A percentile compares a stretch with the other conserved stretches of the same genome.
Conservation (phyloP, 2,888 invertebrate genomes). For the Scaptomyza tumidula region DNA sequence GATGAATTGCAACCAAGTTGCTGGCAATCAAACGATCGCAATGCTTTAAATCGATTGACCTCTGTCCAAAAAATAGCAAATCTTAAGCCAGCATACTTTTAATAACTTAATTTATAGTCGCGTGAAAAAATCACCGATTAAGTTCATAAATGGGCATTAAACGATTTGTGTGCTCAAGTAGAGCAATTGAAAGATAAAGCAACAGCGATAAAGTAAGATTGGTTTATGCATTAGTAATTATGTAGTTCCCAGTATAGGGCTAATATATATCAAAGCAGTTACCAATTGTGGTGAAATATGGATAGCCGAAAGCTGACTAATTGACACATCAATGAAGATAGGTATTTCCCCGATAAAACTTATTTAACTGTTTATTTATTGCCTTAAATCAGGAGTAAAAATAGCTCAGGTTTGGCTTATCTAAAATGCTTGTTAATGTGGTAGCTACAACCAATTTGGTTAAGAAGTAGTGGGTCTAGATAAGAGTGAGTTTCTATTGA, state of each 20-base stretch:
- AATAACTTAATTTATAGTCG: slow-evolving; percentile 46
- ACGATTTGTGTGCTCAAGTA: slow-evolving; percentile 59
- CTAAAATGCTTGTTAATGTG: neutral
- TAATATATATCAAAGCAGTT: slow-evolving; percentile 9
- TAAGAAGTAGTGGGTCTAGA: slow-evolving; percentile 15
- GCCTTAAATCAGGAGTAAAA: neutral
- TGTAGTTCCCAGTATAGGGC: neutral
- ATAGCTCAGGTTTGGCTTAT: neutral
- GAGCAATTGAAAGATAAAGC: slow-evolving; percentile 60
- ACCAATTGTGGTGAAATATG: slow-evolving; percentile 48
- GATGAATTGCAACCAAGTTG: slow-evolving; percentile 61
- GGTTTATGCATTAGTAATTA: slow-evolving; percentile 34
- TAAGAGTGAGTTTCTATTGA: slow-evolving; percentile 23
- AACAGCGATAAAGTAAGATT: slow-evolving; percentile 22
- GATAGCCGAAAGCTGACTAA: slow-evolving; percentile 49
- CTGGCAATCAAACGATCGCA: slow-evolving; percentile 61
- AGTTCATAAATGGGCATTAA: slow-evolving; percentile 32
- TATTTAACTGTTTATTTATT: neutral
- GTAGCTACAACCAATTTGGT: slow-evolving; percentile 13
- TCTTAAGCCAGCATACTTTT: neutral
- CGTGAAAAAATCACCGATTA: slow-evolving; percentile 60
- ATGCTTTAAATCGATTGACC: slow-evolving; percentile 42
- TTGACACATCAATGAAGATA: neutral
- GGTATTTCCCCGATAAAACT: slow-evolving; percentile 30
- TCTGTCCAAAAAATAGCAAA: slow-evolving; percentile 3